phyloP scores from a whole-genome alignment of 2,797 vertebrate genomes.

The Malacoraja senta region DNA sequence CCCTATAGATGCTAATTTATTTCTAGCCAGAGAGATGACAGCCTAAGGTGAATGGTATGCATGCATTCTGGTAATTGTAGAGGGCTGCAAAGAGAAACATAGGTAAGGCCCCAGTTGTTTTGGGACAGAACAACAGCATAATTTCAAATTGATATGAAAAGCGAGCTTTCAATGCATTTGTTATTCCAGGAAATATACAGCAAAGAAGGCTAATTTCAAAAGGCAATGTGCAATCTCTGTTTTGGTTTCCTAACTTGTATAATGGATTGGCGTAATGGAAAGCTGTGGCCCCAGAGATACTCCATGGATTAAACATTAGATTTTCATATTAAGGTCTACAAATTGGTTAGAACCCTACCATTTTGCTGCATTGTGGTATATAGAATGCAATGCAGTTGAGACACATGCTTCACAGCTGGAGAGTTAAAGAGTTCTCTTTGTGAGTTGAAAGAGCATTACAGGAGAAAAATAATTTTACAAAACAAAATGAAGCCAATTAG shows the following conservation, averaged over 20 bases:
- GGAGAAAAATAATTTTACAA: background rate
- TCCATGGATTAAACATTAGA: background rate
- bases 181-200: constrained; percentile 62
- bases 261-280: background rate
- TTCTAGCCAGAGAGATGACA: constrained; percentile 61
- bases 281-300: background rate
- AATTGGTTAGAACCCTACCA: constrained; percentile 21
- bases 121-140: constrained; percentile 73
- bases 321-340: constrained; percentile 25
- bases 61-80: constrained; percentile 73
- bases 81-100: constrained; percentile 69
- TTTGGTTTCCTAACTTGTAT: constrained; percentile 8
- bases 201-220: constrained; percentile 43
- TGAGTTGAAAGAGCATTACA: background rate
- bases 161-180: constrained; percentile 62
- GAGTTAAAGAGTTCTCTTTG: background rate
- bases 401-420: too few relatives aligned
- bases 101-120: constrained; percentile 63
- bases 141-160: constrained; percentile 77
- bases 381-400: background rate
- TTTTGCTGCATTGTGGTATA: background rate
- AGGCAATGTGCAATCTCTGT: background rate
- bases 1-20: constrained; percentile 64
- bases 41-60: constrained; percentile 73
- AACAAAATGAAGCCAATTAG: background rate